Evolutionary conservation across 1,140 invertebrate species (phyloP), one percentile per base, ranked within the genome.

Genomic region (Mizuhopecten yessoensis): DNA sequence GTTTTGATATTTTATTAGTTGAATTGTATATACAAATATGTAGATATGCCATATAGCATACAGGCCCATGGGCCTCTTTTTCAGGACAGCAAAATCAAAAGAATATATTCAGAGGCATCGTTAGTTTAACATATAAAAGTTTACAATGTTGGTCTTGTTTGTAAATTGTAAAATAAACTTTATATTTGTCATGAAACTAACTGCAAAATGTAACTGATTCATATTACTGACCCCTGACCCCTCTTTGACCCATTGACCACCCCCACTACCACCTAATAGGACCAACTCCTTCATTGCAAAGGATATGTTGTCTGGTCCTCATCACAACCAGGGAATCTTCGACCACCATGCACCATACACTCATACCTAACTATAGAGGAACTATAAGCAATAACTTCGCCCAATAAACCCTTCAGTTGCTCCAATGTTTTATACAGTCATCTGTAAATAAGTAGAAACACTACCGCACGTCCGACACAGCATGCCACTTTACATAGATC

Each of bases 1-100:
- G 57, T 75, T 75, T 75, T 75, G 57, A 75, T 75, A 29, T 45
- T 45, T 45, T 45, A 45, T 75, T 29, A 75, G 57, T 75, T 75
- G 15, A 75, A 29, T 5, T 75, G 57, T 75, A 75, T 75, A 75
- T 75, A 75, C 29, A 75, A 29, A 75, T 75, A 29, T 75, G 57
- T 75, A 75, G 57, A 45, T 45, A 17, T 45, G 17, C 0, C 57
- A 75, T 75, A n/a, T 49, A 29, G n/a, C 57, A 9, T 75, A 29
- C n/a, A 75, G 17, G 57, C 57, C 23, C 9, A 29, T 75, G 42
- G 42, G 42, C 42, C 42, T 45, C 17, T 23, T 75, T 29, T 29
- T n/a, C n/a, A n/a, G n/a, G 45, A 49, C 11, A 75, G 57, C n/a
- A 5, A n/a, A 75, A 75, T 75, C 57, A 75, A 75, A 75, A 39